Base-by-base conservation (phyloP, 2,113 vertebrate genomes). In the Myrmophylax atrothorax region DNA sequence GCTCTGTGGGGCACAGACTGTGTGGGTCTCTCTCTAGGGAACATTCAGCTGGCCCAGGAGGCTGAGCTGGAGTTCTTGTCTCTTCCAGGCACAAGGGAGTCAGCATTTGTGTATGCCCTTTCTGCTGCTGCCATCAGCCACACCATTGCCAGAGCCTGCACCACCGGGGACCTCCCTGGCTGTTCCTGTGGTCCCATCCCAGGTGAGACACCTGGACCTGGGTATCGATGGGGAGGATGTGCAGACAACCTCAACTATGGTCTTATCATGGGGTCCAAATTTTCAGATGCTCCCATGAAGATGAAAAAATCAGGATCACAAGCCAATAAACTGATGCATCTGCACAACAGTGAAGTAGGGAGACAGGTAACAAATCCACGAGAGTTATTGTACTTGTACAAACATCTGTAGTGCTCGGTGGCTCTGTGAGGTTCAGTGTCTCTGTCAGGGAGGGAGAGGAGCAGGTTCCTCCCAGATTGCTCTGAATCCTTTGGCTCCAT, bases 321-420 rank as follows among this genome's bases (percentile, higher is more conserved):
- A 85, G 99, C 99, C 94, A 99, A 99, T 98, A 99, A 99, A 97
- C 99, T 99, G 94, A 99, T 99, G 99, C 99, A 99, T 97, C 99
- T 99, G 91, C 99, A 99, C 98, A 99, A 99, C 99, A 99, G 99
- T 95, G 99, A 99, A 98, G 99, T 99, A 84, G 99, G 99, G 90
- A 99, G 99, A 98, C 99, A 99, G 98, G 99, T 99, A 97, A 98
- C 98, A 97, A 97, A 97, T 97, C 96, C 87, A 86, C 93, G 44
- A 94, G 95, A 88, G 96, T 95, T 94, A 69, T 87, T 97, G 91
- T 97, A 90, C 58, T 97, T 97, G 85, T 95, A 96, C 93, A 92
- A 97, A 84, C 96, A 90, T 94, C 87, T 73, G 86, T 82, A 97
- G 94, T 84, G 78, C 64, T 94, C 4, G 87, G 88, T 92, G 15